Conservation (phyloP, 2,888 invertebrate genomes). For the Synanthedon andrenaeformis region DNA sequence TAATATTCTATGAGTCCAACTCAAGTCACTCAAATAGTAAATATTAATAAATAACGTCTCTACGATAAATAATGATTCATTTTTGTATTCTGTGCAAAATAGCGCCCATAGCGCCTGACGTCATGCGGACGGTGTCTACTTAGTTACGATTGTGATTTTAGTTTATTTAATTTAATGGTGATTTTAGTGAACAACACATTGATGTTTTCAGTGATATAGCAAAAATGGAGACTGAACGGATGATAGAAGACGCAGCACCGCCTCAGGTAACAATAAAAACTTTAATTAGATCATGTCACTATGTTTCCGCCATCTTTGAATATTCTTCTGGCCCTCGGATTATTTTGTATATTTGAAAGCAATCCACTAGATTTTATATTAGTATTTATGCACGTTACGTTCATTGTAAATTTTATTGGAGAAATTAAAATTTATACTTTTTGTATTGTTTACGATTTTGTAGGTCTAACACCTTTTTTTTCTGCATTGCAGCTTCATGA, state of each 20-base stretch:
- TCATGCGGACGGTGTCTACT: constrained; percentile 57
- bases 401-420: too few relatives aligned
- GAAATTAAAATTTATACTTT: too few relatives aligned
- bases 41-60: too few relatives aligned
- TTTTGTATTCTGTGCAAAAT: constrained; percentile 1
- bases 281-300: constrained; percentile 58
- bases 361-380: constrained; percentile 5
- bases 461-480: too few relatives aligned
- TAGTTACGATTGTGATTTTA: neutral
- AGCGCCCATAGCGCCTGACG: constrained; percentile 55
- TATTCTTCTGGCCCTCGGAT: constrained; percentile 22
- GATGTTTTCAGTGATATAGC: constrained; percentile 74
- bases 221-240: constrained; percentile 94
- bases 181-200: constrained; percentile 44
- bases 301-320: constrained; percentile 61
- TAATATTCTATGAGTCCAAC: too few relatives aligned
- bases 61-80: too few relatives aligned
- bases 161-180: neutral
- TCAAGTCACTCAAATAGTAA: too few relatives aligned
- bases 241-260: constrained; percentile 78
- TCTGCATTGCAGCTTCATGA: too few relatives aligned
- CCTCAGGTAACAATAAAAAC: constrained; percentile 48
- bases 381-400: neutral
- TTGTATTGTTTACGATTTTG: too few relatives aligned
- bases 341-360: constrained; percentile 23